Conservation (phyloP, 2,888 invertebrate genomes). For the Halocaridina rubra region DNA sequence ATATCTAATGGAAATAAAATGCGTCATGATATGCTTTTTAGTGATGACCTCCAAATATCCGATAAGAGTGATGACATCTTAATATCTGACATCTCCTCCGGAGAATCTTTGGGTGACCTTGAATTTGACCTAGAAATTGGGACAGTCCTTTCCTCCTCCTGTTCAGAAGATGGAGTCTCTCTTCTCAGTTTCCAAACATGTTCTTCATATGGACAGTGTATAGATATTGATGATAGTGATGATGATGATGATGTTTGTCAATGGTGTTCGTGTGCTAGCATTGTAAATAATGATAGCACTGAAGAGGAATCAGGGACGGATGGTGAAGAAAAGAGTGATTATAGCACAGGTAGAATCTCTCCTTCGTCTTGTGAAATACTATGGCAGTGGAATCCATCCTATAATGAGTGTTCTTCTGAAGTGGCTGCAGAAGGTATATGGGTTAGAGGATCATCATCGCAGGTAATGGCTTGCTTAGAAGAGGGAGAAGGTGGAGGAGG, state of each 20-base stretch:
- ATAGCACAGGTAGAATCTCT: neutral
- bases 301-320: slow-evolving; percentile 17
- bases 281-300: neutral
- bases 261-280: neutral
- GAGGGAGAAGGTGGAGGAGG: neutral
- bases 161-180: slow-evolving; percentile 14
- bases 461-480: neutral
- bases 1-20: too few species aligned
- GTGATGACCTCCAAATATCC: too few species aligned
- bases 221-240: too few species aligned
- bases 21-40: too few species aligned
- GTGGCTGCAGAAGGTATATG: too few species aligned
- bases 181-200: slow-evolving; percentile 27
- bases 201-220: slow-evolving; percentile 6
- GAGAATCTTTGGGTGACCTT: neutral
- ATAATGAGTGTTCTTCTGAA: slow-evolving; percentile 10
- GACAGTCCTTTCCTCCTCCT: neutral
- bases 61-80: neutral
- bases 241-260: neutral
- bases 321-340: slow-evolving; percentile 5
- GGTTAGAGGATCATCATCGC: too few species aligned
- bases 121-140: neutral
- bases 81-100: neutral
- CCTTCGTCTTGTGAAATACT: slow-evolving; percentile 2
- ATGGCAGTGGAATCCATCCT: slow-evolving; percentile 41